A percentile compares a stretch with the other conserved stretches of the same genome.
Conservation (phyloP, 2,888 invertebrate genomes). For the Andrena hattorfiana region DNA sequence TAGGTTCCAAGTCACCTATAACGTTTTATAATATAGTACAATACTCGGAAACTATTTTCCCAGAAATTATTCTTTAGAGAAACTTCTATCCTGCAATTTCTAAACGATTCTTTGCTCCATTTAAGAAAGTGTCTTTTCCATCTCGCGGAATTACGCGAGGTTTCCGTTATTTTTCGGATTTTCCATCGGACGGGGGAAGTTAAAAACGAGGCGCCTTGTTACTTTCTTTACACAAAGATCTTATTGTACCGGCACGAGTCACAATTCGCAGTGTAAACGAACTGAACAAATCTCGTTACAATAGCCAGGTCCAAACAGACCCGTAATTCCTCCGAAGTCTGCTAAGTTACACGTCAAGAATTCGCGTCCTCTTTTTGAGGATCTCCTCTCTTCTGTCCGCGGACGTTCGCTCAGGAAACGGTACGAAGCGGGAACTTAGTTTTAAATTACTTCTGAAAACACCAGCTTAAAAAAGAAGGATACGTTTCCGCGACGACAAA, state of each 20-base stretch:
- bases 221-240: constrained; percentile 27
- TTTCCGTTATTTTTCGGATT: constrained; percentile 1
- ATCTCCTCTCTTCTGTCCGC: constrained; percentile 5
- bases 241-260: constrained; percentile 21
- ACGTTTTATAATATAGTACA: neutral
- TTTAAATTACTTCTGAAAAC: constrained; percentile 11
- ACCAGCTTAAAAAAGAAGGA: neutral
- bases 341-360: constrained; percentile 18
- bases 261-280: constrained; percentile 28
- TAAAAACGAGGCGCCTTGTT: constrained; percentile 20
- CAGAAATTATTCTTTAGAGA: neutral
- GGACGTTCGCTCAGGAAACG: constrained; percentile 18
- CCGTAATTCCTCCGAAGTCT: constrained; percentile 18
- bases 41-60: neutral
- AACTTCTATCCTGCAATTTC: neutral
- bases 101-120: neutral
- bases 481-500: constrained; percentile 9
- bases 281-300: constrained; percentile 36
- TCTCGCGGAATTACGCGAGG: neutral
- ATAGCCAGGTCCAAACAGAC: neutral
- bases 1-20: no score
- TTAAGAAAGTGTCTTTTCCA: neutral
- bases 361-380: constrained; percentile 5
- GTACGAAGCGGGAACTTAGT: constrained; percentile 2
- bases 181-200: neutral